A percentile compares a stretch with the other conserved stretches of the same genome.
phyloP scores from a whole-genome alignment of 2,113 vertebrate genomes.

The Xenus cinereus region DNA sequence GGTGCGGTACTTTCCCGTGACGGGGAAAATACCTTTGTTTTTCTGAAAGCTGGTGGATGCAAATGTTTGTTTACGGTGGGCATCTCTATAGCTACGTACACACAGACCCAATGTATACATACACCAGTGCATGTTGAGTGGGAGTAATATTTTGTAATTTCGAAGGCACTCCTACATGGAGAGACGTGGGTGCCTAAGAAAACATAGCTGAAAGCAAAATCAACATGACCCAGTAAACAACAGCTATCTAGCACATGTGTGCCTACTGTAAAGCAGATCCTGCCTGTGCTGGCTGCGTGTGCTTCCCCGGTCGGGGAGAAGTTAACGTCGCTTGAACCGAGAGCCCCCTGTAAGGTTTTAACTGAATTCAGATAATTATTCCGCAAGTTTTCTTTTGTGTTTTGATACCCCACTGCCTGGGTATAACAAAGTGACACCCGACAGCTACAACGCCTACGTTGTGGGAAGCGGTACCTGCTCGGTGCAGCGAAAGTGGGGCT shows the following conservation, averaged over 20 bases:
- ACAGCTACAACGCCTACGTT: background rate
- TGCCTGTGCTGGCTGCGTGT: background rate
- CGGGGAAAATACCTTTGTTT: slow-evolving; percentile 38
- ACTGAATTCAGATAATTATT: background rate
- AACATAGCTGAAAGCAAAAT: slow-evolving; percentile 60
- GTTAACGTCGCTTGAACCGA: background rate
- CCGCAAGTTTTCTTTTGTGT: background rate
- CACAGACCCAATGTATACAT: slow-evolving; percentile 20
- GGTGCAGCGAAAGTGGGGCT: background rate
- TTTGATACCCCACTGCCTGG: background rate
- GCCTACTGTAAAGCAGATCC: slow-evolving; percentile 24
- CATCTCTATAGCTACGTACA: slow-evolving; percentile 35
- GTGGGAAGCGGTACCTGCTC: background rate
- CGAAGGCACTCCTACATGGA: slow-evolving; percentile 41
- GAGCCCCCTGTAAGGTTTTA: background rate
- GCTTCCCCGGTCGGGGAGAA: background rate
- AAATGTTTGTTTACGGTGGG: slow-evolving; percentile 47
- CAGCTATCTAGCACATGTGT: slow-evolving; percentile 37
- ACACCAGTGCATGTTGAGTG: slow-evolving; percentile 27
- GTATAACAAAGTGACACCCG: background rate
- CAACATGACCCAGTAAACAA: slow-evolving; percentile 60
- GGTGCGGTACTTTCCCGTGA: background rate
- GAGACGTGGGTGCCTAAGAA: slow-evolving; percentile 46
- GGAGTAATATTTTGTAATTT: slow-evolving; percentile 63
- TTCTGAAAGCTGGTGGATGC: background rate